phyloP scores from a whole-genome alignment of 92 coral and sea anemone species.

The Muricea muricata region DNA sequence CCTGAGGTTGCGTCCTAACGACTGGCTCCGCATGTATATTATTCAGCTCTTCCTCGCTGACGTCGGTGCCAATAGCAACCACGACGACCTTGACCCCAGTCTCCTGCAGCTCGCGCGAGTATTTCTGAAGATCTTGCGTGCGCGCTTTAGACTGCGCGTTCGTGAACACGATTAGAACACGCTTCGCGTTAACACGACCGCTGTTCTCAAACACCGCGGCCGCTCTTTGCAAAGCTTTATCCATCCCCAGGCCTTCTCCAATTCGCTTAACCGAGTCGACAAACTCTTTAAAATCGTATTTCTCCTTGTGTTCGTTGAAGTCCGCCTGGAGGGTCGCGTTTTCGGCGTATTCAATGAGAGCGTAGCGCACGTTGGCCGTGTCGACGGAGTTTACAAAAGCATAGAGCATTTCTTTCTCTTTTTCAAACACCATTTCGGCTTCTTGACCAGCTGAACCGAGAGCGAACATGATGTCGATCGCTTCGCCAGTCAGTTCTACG shows the following conservation, averaged over 20 bases:
- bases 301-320: conserved; percentile 40
- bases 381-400: conserved; percentile 43
- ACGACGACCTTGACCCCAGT: conserved; percentile 40
- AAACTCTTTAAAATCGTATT: conserved; percentile 39
- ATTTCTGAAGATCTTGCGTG: conserved; percentile 37
- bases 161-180: conserved; percentile 42
- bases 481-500: conserved; percentile 27
- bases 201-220: conserved; percentile 37
- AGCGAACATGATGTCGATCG: conserved; percentile 43
- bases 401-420: conserved; percentile 36
- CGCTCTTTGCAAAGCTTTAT: conserved; percentile 30
- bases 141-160: conserved; percentile 46
- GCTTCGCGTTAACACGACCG: conserved; percentile 40
- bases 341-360: conserved; percentile 37
- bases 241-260: conserved; percentile 41
- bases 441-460: conserved; percentile 29
- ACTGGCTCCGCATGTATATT: conserved; percentile 38
- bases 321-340: conserved; percentile 34
- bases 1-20: conserved; percentile 30
- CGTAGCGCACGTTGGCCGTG: conserved; percentile 38
- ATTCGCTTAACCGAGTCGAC: conserved; percentile 39
- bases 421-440: conserved; percentile 51
- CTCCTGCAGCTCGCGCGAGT: conserved; percentile 36
- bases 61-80: conserved; percentile 46
- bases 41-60: conserved; percentile 30